These are phyloP conservation scores for Ormyrus nitidulus DNA, from an alignment of 2,888 invertebrate species.

Conservation along the genomic window DNA sequence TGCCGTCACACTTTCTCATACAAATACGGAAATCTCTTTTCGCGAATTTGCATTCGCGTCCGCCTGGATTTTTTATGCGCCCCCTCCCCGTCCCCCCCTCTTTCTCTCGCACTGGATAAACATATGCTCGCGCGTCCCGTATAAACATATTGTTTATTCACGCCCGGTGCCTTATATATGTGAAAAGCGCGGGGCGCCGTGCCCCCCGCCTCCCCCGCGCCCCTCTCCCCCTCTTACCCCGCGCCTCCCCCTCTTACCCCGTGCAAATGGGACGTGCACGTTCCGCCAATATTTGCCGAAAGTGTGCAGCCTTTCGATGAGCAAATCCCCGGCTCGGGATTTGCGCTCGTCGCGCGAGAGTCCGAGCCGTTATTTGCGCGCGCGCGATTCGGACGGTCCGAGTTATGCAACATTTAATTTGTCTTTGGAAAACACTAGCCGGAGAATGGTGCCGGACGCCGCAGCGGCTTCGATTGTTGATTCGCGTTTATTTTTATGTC, in stretches of 20 bases:
- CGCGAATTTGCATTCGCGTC: not conserved
- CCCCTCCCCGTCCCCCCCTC: too few species aligned
- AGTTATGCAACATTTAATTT: slow-evolving; percentile 47
- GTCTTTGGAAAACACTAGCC: slow-evolving; percentile 11
- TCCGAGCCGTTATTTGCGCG: not conserved
- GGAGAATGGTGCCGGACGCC: too few species aligned
- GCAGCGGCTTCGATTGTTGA: too few species aligned
- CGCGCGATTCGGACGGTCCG: not conserved
- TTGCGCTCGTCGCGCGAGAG: slow-evolving; percentile 2
- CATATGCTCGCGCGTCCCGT: slow-evolving; percentile 21
- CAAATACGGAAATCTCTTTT: slow-evolving; percentile 3
- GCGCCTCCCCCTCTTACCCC: too few species aligned
- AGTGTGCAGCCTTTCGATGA: slow-evolving; percentile 59
- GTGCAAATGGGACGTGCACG: slow-evolving; percentile 65
- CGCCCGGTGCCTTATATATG: slow-evolving; percentile 24
- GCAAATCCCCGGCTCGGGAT: not conserved
- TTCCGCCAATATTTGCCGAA: slow-evolving; percentile 72
- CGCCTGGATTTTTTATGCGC: not conserved
- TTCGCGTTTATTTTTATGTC: too few species aligned
- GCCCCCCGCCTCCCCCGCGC: too few species aligned
- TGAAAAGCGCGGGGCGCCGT: slow-evolving; percentile 16
- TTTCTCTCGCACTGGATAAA: not conserved
- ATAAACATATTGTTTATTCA: slow-evolving; percentile 58
- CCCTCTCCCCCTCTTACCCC: too few species aligned
- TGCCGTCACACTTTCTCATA: too few species aligned